Percentiles rank a stretch among this genome's conserved stretches.
phyloP scores from a whole-genome alignment of 2,888 invertebrate species.

The Asteroscopus sphinx region DNA sequence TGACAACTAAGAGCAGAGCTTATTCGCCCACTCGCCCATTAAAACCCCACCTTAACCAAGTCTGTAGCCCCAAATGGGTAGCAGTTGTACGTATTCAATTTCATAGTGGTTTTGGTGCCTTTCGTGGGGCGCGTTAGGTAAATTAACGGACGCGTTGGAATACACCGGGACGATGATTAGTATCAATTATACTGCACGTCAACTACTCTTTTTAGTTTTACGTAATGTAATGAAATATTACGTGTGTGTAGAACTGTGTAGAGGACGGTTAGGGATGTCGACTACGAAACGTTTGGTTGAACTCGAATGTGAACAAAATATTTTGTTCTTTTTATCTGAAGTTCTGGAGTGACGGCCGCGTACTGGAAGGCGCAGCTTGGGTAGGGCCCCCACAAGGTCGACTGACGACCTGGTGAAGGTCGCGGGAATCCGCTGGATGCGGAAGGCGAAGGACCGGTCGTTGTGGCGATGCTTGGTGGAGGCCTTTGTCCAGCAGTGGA shows the following conservation, averaged over 20 bases:
- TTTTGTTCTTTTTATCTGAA: too few relatives aligned
- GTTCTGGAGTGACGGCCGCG: too few relatives aligned
- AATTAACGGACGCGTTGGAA: conserved; percentile 68
- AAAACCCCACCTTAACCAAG: conserved; percentile 58
- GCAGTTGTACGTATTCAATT: conserved; percentile 70
- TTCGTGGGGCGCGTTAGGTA: conserved; percentile 63
- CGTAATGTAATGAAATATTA: conserved; percentile 14
- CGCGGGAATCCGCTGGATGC: too few relatives aligned
- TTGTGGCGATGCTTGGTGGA: too few relatives aligned
- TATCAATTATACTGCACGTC: conserved; percentile 54
- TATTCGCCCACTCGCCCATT: conserved; percentile 18
- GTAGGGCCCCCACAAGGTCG: too few relatives aligned
- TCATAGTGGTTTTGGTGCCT: conserved; percentile 64
- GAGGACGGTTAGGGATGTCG: conserved; percentile 10
- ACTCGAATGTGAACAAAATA: too few relatives aligned
- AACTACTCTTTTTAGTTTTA: conserved; percentile 31
- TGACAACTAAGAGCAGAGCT: background rate
- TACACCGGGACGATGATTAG: conserved; percentile 56
- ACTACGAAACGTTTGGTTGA: too few relatives aligned
- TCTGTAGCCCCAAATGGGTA: conserved; percentile 64
- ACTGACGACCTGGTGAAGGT: too few relatives aligned
- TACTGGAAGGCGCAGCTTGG: too few relatives aligned
- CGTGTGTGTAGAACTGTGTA: background rate
- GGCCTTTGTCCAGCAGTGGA: too few relatives aligned
- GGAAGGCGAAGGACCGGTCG: too few relatives aligned